Base-by-base conservation (phyloP, 2,888 invertebrate genomes). In the Phorcus lineatus region DNA sequence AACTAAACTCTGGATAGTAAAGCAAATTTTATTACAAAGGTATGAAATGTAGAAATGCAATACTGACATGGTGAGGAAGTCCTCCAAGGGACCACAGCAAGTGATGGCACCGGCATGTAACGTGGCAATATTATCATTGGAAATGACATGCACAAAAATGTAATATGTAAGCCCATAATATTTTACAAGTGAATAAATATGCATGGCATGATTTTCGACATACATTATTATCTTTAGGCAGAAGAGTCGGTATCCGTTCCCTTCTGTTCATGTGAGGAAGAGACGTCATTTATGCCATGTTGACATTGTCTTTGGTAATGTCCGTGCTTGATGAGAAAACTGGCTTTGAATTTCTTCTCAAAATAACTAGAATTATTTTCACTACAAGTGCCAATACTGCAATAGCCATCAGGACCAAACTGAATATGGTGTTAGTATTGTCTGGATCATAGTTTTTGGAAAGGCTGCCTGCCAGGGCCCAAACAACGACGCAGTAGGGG, bases 401-500 rank as follows among this genome's bases (percentile, higher is more conserved):
- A 28, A 62, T 19, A 4, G 28, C 62, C 16, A 62, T 62, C 13
- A 62, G 24, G 16, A 62, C 62, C 13, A 62, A 16, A 28, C 28
- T 62, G 62, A 62, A 62, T 24, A 62, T 62, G 11, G 62, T 28
- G 22, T 62, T 62, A 4, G 28, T 17, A 24, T 28, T 24, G 28
- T 13, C 24, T 16, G 62, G 13, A 28, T 24, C 62, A 24, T 24
- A 62, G 62, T 62, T 62, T 4, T 62, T 62, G 28, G 19, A 24
- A 7, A 62, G 62, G 11, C 62, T 62, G 62, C 62, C 62, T 7
- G 16, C 24, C 1, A 62, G 62, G 7, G 62, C 62, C 62, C 62
- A 62, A 1, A 62, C 11, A 17, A 62, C 24, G 62, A 86, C 86
- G 19, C 87, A 66, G 80, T 89, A 89, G 0, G 88, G 89, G 11